Base-by-base conservation (phyloP, 2,113 vertebrate genomes). In the Columbina picui region DNA sequence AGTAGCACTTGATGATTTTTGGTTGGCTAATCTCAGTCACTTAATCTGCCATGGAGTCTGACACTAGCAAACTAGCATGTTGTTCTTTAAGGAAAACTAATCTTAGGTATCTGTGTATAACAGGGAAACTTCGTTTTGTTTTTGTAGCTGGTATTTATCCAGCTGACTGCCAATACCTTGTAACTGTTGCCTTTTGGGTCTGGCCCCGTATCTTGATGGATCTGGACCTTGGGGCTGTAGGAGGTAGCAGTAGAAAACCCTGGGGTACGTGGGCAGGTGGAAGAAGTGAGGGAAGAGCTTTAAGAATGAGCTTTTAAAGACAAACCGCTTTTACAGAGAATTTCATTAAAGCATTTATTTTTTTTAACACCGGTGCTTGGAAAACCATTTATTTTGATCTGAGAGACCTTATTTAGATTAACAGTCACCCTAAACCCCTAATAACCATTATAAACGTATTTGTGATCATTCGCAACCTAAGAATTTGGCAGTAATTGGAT, bases 361-460 rank as follows among this genome's bases (percentile, higher is more conserved):
- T 87, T 92, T 87, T 92, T 68, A 84, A 75, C 47, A 60, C 56
- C 6, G 29, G 12, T 60, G 29, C 47, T 52, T 89, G 29, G 34
- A 74, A 94, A 94, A 47, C 34, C 20, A 59, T 96, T 94, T 89
- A 16, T 90, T 95, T 94, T 92, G 59, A 92, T 96, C 84, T 78
- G 52, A 55, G 63, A 47, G 30, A 47, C 29, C 14, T 94, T 90
- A 89, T 92, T 90, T 84, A 95, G 89, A 92, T 94, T 78, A 93
- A 92, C 7, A 25, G 68, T 84, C 94, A 84, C 71, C 76, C 68
- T 68, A 78, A 93, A 89, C 79, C 80, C 2, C 0, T 92, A 88
- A 92, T 77, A 94, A 56, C 43, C 2, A 2, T 68, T 81, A 74
- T 47, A 87, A 89, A 91, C 87, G n/a, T 84, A 52, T 57, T 78